Evolutionary conservation across 2,888 invertebrate genomes (phyloP), one percentile per base, ranked within the genome.

Genomic region (Aleiodes leptofemur): DNA sequence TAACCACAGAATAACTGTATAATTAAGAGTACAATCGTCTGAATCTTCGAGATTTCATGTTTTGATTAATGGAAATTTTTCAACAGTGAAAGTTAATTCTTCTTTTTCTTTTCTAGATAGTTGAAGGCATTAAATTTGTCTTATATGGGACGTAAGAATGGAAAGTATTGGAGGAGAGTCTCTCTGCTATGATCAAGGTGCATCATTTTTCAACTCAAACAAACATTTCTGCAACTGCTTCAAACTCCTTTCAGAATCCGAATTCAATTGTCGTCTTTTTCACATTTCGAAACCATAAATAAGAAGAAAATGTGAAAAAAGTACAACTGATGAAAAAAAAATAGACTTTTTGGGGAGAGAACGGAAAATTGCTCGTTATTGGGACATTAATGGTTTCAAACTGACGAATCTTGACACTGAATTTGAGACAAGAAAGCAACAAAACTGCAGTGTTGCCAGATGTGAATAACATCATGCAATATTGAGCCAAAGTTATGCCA

Each of bases 81-180:
- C 38, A 61, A n/a, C 14, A 61, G 61, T 61, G 61, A 61, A 61
- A 61, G 61, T 61, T 7, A 38, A 61, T 61, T 61, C 31, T 38
- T 61, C 43, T 34, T 56, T 59, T 38, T 11, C 23, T 34, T 34
- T 4, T 34, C 38, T 71, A 71, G 71, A 61, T 59, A 43, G 50
- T 14, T 69, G 16, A 9, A 59, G 29, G 34, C 71, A 31, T 71
- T 48, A 13, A 71, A 50, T 31, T 31, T 13, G 53, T 34, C 64
- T 51, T 79, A 76, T 77, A 77, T 77, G 77, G 75, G 77, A 77
- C 73, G 73, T 53, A 77, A 76, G 75, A 79, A 78, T 78, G 77
- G 80, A 80, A 80, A 80, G 80, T 78, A 71, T 57, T 23, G 56
- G 73, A 78, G 48, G 76, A 79, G 77, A 77, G 78, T 77, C 13